phyloP scores from a whole-genome alignment of 1,140 invertebrate species.

The Drosophila parabipectinata region DNA sequence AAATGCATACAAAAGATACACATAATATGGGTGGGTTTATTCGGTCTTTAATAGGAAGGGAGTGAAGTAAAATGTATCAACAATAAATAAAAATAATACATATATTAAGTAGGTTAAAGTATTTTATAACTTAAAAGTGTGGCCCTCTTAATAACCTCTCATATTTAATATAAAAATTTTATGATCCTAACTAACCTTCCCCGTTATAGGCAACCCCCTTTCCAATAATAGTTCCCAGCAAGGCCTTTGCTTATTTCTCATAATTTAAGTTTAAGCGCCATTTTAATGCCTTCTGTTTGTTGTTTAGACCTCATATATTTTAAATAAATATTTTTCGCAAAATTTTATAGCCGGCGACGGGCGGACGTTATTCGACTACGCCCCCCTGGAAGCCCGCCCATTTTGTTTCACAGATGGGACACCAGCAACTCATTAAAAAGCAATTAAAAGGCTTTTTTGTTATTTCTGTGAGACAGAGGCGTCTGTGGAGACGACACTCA shows the following conservation, averaged over 20 bases:
- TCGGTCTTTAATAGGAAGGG: neutral
- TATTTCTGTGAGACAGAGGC: slow-evolving; percentile 29
- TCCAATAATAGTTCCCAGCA: neutral
- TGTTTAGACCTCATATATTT: slow-evolving; percentile 42
- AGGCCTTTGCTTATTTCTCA: slow-evolving; percentile 6
- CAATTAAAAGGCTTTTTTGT: slow-evolving; percentile 64
- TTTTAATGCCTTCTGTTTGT: slow-evolving; percentile 60
- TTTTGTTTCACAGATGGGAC: slow-evolving; percentile 21
- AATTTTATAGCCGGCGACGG: slow-evolving; percentile 14
- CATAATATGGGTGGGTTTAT: slow-evolving; percentile 13
- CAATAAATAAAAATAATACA: neutral
- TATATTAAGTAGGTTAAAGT: neutral
- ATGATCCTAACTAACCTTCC: too few relatives aligned
- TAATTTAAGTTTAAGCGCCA: slow-evolving; percentile 56
- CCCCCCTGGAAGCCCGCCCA: slow-evolving; percentile 1
- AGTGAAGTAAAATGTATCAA: slow-evolving; percentile 6
- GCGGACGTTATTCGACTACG: slow-evolving; percentile 15
- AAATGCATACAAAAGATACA: slow-evolving; percentile 67
- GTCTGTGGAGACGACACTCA: slow-evolving; percentile 23
- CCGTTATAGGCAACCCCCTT: too few relatives aligned
- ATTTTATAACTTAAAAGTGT: neutral
- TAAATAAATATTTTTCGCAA: slow-evolving; percentile 15
- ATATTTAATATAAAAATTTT: too few relatives aligned
- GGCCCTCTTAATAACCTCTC: too few relatives aligned
- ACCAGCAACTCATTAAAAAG: slow-evolving; percentile 64